Evolutionary conservation across 2,797 vertebrate species (phyloP).

Genomic region (Periophthalmus magnuspinnatus): DNA sequence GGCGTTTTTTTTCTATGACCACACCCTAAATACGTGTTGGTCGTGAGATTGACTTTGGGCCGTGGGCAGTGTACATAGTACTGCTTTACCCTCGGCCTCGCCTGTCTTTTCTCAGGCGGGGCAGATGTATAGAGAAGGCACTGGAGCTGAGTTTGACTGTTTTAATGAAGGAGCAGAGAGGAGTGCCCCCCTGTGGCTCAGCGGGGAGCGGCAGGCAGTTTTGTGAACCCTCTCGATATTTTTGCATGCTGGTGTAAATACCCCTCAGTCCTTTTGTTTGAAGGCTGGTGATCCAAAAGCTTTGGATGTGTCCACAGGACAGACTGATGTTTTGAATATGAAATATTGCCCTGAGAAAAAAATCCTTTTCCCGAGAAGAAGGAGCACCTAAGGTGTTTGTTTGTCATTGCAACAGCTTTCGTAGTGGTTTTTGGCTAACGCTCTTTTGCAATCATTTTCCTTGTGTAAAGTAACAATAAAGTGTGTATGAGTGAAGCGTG

Average conservation of each 20-base stretch:
- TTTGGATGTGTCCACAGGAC: constrained; percentile 62
- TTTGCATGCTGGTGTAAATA: constrained; percentile 81
- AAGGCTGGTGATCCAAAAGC: constrained; percentile 65
- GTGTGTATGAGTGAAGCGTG: constrained; percentile 54
- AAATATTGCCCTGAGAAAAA: constrained; percentile 55
- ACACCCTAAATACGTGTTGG: constrained; percentile 65
- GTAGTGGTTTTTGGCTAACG: constrained; percentile 66
- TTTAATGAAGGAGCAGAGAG: constrained; percentile 53
- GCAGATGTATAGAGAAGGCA: constrained; percentile 53
- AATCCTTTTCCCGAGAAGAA: constrained; percentile 39
- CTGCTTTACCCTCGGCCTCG: constrained; percentile 54
- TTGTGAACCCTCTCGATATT: constrained; percentile 58
- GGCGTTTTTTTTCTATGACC: constrained; percentile 36
- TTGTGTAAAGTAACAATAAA: constrained; percentile 60
- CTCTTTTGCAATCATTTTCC: constrained; percentile 66
- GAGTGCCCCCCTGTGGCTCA: constrained; percentile 20
- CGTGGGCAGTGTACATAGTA: constrained; percentile 55
- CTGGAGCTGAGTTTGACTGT: constrained; percentile 59
- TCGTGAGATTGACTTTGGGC: constrained; percentile 16
- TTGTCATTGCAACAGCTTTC: constrained; percentile 68
- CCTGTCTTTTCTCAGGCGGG: constrained; percentile 65
- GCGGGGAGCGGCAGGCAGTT: constrained; percentile 36
- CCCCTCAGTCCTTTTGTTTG: constrained; percentile 55
- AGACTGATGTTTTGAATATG: constrained; percentile 64
- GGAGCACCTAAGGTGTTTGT: constrained; percentile 65